Evolutionary conservation across 2,888 invertebrate genomes (phyloP), one percentile per base, ranked within the genome.

Genomic region (Acleris holmiana): DNA sequence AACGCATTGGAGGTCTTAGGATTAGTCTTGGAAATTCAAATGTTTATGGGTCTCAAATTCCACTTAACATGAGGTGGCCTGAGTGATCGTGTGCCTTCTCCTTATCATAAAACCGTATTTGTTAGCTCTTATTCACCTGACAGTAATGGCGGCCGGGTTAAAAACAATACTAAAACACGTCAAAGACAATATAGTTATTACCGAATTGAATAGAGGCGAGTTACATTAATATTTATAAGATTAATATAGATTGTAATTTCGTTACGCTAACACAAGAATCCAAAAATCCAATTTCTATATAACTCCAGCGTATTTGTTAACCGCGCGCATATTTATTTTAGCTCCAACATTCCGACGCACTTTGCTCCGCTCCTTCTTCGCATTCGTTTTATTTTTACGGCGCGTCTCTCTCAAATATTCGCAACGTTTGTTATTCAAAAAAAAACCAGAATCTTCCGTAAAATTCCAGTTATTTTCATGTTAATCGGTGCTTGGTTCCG

Each of bases 321-420:
- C 18, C 15, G 13, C 18, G 17, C 21, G 18, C 51, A 21, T 29
- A 56, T 51, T 46, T 57, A 55, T 57, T 61, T 53, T 41, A 41
- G 35, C 21, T 10, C 13, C 35, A 58, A 40, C 61, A 54, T 59
- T 54, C 41, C 47, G 0, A 72, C 77, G 72, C 76, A 77, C 77
- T 80, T 76, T 74, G 76, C 78, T 83, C 78, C 80, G 80, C 74
- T 76, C 76, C 78, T 85, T 80, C 77, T 77, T 80, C 74, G 71
- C 76, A 74, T 80, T 78, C 75, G 78, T 85, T 88, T 88, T 86
- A 84, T 83, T 88, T 88, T 88, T 85, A 86, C 82, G 76, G 74
- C 72, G 71, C 72, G 80, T 78, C 86, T 82, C 86, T 81, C 74
- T 71, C 78, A 75, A 84, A 87, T 84, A 84, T 84, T 81, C 77